Conservation (phyloP, 2,113 vertebrate species). For the Nymphicus hollandicus region DNA sequence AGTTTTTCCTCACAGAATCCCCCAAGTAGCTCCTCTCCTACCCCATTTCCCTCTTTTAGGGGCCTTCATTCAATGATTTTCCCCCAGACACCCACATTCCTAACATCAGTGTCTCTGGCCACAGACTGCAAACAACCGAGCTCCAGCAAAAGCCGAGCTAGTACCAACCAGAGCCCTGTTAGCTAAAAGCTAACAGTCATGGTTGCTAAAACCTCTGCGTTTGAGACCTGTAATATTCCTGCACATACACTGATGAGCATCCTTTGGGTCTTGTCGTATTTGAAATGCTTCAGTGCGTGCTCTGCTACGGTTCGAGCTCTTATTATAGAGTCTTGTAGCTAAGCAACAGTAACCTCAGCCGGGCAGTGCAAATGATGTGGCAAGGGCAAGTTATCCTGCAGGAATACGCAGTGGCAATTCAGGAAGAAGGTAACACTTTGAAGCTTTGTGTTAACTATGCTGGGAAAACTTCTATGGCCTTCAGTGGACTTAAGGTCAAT, state of each 20-base stretch:
- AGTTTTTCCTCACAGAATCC: background rate
- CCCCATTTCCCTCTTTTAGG: background rate
- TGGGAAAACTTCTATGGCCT: background rate
- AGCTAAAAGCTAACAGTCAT: background rate
- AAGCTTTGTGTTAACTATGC: background rate
- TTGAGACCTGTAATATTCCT: background rate
- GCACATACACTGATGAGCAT: background rate
- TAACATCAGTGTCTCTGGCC: background rate
- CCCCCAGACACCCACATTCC: background rate
- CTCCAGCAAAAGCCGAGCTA: background rate
- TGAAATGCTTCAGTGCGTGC: background rate
- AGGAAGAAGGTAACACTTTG: background rate
- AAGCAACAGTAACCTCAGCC: slow-evolving; percentile 5
- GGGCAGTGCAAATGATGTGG: background rate
- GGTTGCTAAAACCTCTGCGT: background rate
- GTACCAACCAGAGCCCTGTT: background rate
- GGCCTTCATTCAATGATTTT: background rate
- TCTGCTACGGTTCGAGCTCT: background rate
- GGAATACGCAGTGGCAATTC: background rate
- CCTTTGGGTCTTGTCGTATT: background rate
- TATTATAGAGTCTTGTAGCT: background rate
- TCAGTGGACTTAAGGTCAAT: background rate
- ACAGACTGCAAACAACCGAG: background rate
- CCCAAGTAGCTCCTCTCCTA: background rate
- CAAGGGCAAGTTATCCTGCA: background rate